Evolutionary conservation across 2,888 invertebrate species (phyloP), one percentile per base, ranked within the genome.

Genomic region (Graphium colonna): DNA sequence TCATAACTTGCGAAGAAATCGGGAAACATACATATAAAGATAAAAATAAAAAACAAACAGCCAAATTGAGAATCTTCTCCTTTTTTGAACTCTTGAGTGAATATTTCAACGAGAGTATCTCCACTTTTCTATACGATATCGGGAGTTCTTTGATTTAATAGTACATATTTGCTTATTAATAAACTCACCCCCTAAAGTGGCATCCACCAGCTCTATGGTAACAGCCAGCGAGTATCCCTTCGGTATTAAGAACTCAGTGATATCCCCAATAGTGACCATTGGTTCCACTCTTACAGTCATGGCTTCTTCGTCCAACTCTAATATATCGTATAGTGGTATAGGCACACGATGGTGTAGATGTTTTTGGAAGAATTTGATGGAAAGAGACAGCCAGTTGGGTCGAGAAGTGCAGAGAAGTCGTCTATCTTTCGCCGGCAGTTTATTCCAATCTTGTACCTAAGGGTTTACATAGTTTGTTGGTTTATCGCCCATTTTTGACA

Each of bases 321-420:
- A 75, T 53, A 94, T 91, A 56, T 93, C 91, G 67, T 92, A 92
- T 9, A 94, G 75, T 0, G 93, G 91, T n/a, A 94, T 87, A 0
- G 91, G 80, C 2, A 94, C 90, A 71, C 90, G 82, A 62, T 94
- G 93, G 62, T 93, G 93, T 1, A 90, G 77, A 50, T 91, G 87
- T 67, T 94, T 94, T 65, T 89, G 84, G 76, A 92, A 93, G 80
- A 94, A 94, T 0, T 92, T 93, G 1, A 92, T 91, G 8, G 93
- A 93, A 3, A 94, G 80, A 9, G 93, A 93, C 45, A 92, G 79
- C 94, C 94, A 94, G 77, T 94, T 94, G 2, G 94, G 93, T 5
- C 93, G 79, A 0, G 93, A 89, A 0, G 93, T 94, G 79, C 93
- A 93, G 12, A 94, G 83, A 0, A 91, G 79, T 51, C 91, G 92